Percentiles rank a stretch among this genome's conserved stretches.
These are phyloP conservation scores for Drosophila tsacasi DNA, from an alignment of 1,140 invertebrate genomes.

Conservation along the genomic window DNA sequence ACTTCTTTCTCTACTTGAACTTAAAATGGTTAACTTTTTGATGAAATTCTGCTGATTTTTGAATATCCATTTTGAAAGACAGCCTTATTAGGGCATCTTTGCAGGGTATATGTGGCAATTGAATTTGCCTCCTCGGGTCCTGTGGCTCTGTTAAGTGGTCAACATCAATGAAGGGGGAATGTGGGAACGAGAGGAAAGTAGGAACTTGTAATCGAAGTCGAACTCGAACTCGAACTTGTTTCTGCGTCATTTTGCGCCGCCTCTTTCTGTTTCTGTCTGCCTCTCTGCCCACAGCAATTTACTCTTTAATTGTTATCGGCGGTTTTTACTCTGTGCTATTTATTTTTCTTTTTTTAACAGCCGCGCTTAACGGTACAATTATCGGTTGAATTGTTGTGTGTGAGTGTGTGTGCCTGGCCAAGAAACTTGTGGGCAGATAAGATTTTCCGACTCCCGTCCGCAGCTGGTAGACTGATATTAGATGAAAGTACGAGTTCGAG, in stretches of 20 bases:
- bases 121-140: constrained; percentile 10
- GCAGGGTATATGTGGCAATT: constrained; percentile 1
- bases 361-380: constrained; percentile 69
- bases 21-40: neutral
- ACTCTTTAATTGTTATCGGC: constrained; percentile 72
- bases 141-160: constrained; percentile 13
- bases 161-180: neutral
- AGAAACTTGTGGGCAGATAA: constrained; percentile 47
- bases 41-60: neutral
- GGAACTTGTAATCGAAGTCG: constrained; percentile 37
- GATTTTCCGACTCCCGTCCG: constrained; percentile 46
- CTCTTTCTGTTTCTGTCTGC: constrained; percentile 5
- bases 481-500: constrained; percentile 23
- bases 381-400: constrained; percentile 38
- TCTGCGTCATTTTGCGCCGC: constrained; percentile 37
- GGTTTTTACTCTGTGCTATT: constrained; percentile 52
- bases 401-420: constrained; percentile 18
- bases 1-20: neutral
- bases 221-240: constrained; percentile 48
- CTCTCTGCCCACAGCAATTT: constrained; percentile 22
- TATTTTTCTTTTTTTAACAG: constrained; percentile 62
- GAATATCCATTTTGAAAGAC: neutral
- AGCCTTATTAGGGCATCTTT: neutral
- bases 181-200: constrained; percentile 4
- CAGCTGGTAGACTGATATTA: constrained; percentile 46